Evolutionary conservation across 2,888 invertebrate genomes (phyloP), one percentile per base, ranked within the genome.

Genomic region (Drosophila setosimentum): DNA sequence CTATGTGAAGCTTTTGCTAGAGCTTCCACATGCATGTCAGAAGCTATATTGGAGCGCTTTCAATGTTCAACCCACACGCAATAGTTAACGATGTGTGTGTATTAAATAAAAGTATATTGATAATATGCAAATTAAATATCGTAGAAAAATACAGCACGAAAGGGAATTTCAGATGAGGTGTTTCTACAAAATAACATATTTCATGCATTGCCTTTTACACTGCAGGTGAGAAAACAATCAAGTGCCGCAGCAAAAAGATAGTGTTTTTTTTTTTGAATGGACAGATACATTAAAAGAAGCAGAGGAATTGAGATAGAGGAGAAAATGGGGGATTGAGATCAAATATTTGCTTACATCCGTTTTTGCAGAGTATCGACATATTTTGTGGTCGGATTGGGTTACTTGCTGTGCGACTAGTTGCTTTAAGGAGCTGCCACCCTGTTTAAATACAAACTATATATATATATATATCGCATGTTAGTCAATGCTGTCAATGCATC

Each of bases 401-500:
- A 68, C 71, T 48, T 30, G 67, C 64, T 60, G 58, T 64, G 68
- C 58, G 66, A 75, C 83, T 60, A 49, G 77, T 70, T 67, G 70
- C 29, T 55, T 55, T 65, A 64, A 76, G 76, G 33, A 55, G 66
- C 63, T 69, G 57, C 51, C 76, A 75, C 63, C 80, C 80, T 60
- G 73, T 58, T 55, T 37, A 54, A 42, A 54, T 51, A 59, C 32
- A 49, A 4, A 24, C 4, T 3, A 35, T 16, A 33, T 33, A 35
- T 21, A 24, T 42, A 68, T 51, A 37, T 24, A 45, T 55, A 61
- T 57, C 49, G 68, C 79, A 82, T 78, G 82, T 60, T 73, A 72
- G 58, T 69, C 82, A 74, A n/a, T 27, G 72, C 90, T 87, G 88
- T 91, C 85, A 84, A 82, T 76, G 79, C 69, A 53, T 73, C 83